Evolutionary conservation across 53 echinoderm and acorn worm species (phyloP).

Genomic region (Temnopleurus reevesii): DNA sequence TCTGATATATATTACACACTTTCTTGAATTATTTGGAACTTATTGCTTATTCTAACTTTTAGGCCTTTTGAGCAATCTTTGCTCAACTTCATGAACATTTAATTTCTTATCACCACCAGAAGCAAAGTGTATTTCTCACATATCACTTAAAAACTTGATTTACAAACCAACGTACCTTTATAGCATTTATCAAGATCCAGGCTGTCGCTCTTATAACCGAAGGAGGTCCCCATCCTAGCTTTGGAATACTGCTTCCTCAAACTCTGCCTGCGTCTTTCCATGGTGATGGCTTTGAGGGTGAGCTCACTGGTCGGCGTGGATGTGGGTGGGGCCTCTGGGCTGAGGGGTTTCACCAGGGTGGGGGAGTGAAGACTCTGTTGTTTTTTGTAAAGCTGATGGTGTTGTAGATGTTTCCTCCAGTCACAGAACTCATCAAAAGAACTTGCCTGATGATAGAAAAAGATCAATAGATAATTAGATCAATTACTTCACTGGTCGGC

Average conservation of each 20-base stretch:
- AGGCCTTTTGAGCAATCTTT: too few species aligned
- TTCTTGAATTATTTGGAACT: too few species aligned
- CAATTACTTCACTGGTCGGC: conserved; percentile 97
- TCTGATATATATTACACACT: too few species aligned
- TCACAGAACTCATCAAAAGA: conserved; percentile 93
- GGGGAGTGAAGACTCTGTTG: conserved; percentile 69
- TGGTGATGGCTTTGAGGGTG: conserved; percentile 92
- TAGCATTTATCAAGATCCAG: conserved; percentile 81
- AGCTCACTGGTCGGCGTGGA: conserved; percentile 93
- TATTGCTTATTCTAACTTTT: too few species aligned
- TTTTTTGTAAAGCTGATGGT: conserved; percentile 86
- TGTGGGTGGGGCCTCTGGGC: conserved; percentile 25
- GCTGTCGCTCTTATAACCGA: conserved; percentile 69
- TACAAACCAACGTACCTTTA: conserved; percentile 69
- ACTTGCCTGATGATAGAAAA: conserved; percentile 66
- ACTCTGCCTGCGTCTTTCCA: conserved; percentile 88
- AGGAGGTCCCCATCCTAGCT: conserved; percentile 63
- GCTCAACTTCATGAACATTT: too few species aligned
- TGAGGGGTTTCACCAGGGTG: conserved; percentile 8
- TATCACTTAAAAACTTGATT: too few species aligned
- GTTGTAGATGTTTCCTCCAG: conserved; percentile 83
- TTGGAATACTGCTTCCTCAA: conserved; percentile 89
- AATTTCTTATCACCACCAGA: too few species aligned
- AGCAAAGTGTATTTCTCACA: too few species aligned
- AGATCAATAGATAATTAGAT: too few species aligned